Percentiles rank a stretch among this genome's conserved stretches.
Evolutionary conservation across 2,797 vertebrate genomes (phyloP).

Genomic region (Hippoglossus hippoglossus): DNA sequence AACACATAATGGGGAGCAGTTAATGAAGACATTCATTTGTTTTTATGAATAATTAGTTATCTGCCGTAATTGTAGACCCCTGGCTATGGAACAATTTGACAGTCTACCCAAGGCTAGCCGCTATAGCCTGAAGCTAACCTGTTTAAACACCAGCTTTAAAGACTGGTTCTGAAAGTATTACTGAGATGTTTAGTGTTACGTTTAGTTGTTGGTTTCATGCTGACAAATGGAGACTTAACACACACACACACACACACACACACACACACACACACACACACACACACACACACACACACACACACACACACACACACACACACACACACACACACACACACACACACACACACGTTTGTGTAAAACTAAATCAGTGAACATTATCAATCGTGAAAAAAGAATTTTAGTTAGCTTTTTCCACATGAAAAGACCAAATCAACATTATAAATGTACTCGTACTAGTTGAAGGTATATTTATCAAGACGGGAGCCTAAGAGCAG

Average conservation of each 20-base stretch:
- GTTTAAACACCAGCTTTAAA: constrained; percentile 23
- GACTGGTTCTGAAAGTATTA: constrained; percentile 7
- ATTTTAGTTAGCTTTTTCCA: too few relatives aligned
- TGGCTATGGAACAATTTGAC: constrained; percentile 40
- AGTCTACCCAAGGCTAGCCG: constrained; percentile 38
- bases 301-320: too few relatives aligned
- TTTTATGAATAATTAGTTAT: constrained; percentile 43
- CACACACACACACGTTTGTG: too few relatives aligned
- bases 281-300: too few relatives aligned
- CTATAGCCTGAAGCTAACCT: constrained; percentile 34
- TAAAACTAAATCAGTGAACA: not conserved
- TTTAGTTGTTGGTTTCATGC: constrained; percentile 3
- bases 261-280: too few relatives aligned
- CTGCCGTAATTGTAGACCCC: constrained; percentile 39
- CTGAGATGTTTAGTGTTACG: constrained; percentile 6
- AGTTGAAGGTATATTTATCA: constrained; percentile 26
- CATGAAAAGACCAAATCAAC: not conserved
- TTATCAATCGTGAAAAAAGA: too few relatives aligned
- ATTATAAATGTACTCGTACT: not conserved
- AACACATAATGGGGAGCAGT: constrained; percentile 3
- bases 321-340: too few relatives aligned
- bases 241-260: not conserved
- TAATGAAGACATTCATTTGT: constrained; percentile 26
- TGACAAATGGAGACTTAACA: not conserved
- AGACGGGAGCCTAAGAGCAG: not conserved